These are phyloP conservation scores for Steromphala cineraria DNA, from an alignment of 2,888 invertebrate species.

Conservation along the genomic window DNA sequence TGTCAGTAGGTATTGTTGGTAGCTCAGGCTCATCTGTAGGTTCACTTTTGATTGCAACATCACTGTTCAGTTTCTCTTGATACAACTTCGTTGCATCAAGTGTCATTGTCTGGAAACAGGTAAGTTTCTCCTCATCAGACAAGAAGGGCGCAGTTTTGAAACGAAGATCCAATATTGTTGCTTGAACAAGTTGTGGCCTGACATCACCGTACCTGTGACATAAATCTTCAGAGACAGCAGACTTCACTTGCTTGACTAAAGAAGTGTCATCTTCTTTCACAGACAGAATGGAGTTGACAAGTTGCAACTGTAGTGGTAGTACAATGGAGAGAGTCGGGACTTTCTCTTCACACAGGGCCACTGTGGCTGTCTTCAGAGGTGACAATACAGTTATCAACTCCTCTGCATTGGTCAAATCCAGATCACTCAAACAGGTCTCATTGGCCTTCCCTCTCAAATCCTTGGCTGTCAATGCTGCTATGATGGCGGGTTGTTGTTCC, in stretches of 20 bases:
- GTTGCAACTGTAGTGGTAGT: conserved; percentile 23
- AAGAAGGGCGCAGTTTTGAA: conserved; percentile 31
- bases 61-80: background rate
- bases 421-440: conserved; percentile 12
- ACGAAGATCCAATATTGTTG: conserved; percentile 27
- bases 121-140: conserved; percentile 12
- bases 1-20: too few species aligned
- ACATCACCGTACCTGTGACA: background rate
- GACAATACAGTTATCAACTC: conserved; percentile 26
- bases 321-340: conserved; percentile 34
- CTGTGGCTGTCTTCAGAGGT: conserved; percentile 33
- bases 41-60: background rate
- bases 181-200: background rate
- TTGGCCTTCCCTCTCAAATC: conserved; percentile 24
- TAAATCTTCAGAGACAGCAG: too few species aligned
- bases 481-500: conserved; percentile 30
- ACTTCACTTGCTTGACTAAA: background rate
- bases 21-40: background rate
- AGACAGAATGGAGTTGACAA: background rate
- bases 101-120: conserved; percentile 19
- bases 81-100: background rate
- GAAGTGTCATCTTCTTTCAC: background rate
- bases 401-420: conserved; percentile 28
- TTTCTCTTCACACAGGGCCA: conserved; percentile 30
- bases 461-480: conserved; percentile 21